Conservation (phyloP, 2,113 vertebrate genomes). For the Peucedramus taeniatus region DNA sequence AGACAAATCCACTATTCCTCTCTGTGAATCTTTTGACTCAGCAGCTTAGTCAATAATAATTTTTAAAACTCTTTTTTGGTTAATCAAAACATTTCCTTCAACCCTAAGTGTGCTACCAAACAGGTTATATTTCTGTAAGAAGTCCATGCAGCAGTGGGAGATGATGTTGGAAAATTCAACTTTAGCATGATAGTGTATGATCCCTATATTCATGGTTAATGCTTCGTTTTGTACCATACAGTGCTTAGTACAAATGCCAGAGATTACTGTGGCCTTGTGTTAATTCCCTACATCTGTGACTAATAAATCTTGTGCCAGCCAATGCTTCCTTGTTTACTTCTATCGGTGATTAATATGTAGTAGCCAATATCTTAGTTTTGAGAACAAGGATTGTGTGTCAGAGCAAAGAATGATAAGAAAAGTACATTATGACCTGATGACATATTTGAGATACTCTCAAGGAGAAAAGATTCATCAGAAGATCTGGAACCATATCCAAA, state of each 20-base stretch:
- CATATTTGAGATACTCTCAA: too few species aligned
- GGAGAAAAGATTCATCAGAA: too few species aligned
- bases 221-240: not conserved
- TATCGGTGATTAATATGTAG: not conserved
- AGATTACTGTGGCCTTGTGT: not conserved
- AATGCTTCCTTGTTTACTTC: not conserved
- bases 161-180: not conserved
- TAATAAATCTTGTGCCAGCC: not conserved
- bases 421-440: too few species aligned
- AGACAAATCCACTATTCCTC: too few species aligned
- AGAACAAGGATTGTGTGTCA: too few species aligned
- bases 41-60: not conserved
- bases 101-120: not conserved
- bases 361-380: not conserved
- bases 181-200: too few species aligned
- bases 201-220: not conserved
- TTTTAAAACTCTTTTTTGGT: not conserved
- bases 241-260: not conserved
- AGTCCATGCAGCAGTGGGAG: not conserved
- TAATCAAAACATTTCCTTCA: not conserved
- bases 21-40: not conserved
- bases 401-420: too few species aligned
- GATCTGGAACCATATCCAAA: too few species aligned
- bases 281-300: not conserved
- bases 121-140: not conserved